Percentiles rank a stretch among this genome's conserved stretches.
These are phyloP conservation scores for Pantelozetes paolii DNA, from an alignment of 2,888 invertebrate species.

Conservation along the genomic window DNA sequence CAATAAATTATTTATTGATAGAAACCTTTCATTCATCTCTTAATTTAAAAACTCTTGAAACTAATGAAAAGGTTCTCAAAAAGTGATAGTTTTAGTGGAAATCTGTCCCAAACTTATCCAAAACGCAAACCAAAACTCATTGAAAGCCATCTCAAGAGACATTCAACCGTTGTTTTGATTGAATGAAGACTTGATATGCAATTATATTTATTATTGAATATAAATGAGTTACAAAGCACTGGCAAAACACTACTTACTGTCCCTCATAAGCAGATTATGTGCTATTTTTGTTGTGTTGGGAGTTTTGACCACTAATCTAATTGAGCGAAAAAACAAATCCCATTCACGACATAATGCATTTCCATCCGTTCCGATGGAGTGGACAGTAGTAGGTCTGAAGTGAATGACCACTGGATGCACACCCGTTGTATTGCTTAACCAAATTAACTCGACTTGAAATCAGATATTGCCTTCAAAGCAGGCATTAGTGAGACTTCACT, in stretches of 20 bases:
- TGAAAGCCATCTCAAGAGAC: constrained; percentile 13
- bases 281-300: constrained; percentile 7
- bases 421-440: constrained; percentile 9
- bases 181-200: constrained; percentile 28
- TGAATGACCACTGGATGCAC: constrained; percentile 17
- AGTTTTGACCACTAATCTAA: constrained; percentile 33
- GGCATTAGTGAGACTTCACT: not conserved
- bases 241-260: not conserved
- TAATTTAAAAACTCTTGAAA: not conserved
- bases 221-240: constrained; percentile 22
- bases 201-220: constrained; percentile 30
- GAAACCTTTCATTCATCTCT: not conserved
- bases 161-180: constrained; percentile 19
- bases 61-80: constrained; percentile 1
- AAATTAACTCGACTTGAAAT: constrained; percentile 35
- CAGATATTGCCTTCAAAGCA: constrained; percentile 12
- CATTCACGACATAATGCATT: constrained; percentile 29
- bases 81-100: not conserved
- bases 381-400: not conserved
- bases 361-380: constrained; percentile 1
- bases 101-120: not conserved
- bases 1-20: not conserved
- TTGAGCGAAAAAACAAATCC: constrained; percentile 35
- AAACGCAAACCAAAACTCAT: not conserved
- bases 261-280: constrained; percentile 30